phyloP scores from a whole-genome alignment of 2,888 invertebrate genomes.

The Xylocampa areola region DNA sequence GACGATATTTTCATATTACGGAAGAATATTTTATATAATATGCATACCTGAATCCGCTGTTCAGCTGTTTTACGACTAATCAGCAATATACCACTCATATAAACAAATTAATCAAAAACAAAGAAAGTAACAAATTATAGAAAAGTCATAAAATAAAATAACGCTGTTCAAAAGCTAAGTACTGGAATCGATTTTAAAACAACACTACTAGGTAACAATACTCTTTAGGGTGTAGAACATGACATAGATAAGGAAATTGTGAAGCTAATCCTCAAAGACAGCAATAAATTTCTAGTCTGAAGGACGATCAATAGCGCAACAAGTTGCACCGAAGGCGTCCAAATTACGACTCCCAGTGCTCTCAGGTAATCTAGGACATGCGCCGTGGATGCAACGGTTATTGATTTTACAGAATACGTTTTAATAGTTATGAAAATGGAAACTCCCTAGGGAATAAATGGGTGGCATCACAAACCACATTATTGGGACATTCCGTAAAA shows the following conservation, averaged over 20 bases:
- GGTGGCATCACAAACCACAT: not conserved
- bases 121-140: not conserved
- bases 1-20: too few relatives aligned
- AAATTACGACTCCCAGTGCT: conserved; percentile 9
- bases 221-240: too few relatives aligned
- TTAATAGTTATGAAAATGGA: conserved; percentile 10
- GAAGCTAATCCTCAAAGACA: too few relatives aligned
- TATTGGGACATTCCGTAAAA: not conserved
- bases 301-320: conserved; percentile 21
- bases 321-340: conserved; percentile 25
- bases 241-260: too few relatives aligned
- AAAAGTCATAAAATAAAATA: conserved; percentile 1
- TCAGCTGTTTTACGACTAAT: conserved; percentile 1
- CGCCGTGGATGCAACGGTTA: conserved; percentile 41
- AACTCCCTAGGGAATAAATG: conserved; percentile 18
- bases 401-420: conserved; percentile 36
- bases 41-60: conserved; percentile 17
- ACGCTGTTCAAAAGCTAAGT: too few relatives aligned
- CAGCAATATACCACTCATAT: conserved; percentile 32
- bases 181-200: too few relatives aligned
- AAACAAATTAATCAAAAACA: not conserved
- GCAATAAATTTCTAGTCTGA: too few relatives aligned
- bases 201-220: too few relatives aligned
- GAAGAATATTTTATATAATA: too few relatives aligned
- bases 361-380: conserved; percentile 43